Evolutionary conservation across 2,888 invertebrate species (phyloP), one percentile per base, ranked within the genome.

Genomic region (Drosophila anomalata): DNA sequence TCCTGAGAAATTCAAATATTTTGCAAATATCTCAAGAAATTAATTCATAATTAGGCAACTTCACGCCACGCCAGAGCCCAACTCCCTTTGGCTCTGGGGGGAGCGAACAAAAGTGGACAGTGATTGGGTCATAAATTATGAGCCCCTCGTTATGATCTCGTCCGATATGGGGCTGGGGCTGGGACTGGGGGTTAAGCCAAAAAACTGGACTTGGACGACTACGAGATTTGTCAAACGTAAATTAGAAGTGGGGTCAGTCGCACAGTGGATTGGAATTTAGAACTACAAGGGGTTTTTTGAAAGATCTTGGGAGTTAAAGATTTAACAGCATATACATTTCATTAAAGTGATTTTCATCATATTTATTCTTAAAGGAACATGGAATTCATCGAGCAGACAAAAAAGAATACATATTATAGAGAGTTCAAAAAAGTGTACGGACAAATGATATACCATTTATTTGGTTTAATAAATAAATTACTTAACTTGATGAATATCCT

Each of bases 41-140:
- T 78, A 72, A 74, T 74, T 63, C 48, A 61, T 80, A 87, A 84
- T 83, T 87, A 78, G 60, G 76, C 81, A 76, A 55, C 54, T 69
- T 55, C 52, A 71, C 61, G 79, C 82, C 77, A 66, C 46, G 46
- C 48, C 36, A 36, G 60, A 63, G 68, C 68, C 51, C 73, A 56
- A 33, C 62, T 55, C 48, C 46, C 56, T 46, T 51, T 14, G 44
- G 39, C 46, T 20, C 22, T 41, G 33, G 6, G 17, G 65, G 17
- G 39, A 31, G 50, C 63, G 3, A 56, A 72, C 59, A 71, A 79
- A 74, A 82, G 71, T 65, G 56, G 72, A 73, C 60, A 78, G 53
- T 67, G 67, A 83, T 78, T 77, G 68, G 73, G 55, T 59, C 62
- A 57, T 86, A 86, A 83, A 66, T 80, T 77, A 86, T 73, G 60